Base-by-base conservation (phyloP, 1,140 invertebrate species). In the Eulimnadia texana region DNA sequence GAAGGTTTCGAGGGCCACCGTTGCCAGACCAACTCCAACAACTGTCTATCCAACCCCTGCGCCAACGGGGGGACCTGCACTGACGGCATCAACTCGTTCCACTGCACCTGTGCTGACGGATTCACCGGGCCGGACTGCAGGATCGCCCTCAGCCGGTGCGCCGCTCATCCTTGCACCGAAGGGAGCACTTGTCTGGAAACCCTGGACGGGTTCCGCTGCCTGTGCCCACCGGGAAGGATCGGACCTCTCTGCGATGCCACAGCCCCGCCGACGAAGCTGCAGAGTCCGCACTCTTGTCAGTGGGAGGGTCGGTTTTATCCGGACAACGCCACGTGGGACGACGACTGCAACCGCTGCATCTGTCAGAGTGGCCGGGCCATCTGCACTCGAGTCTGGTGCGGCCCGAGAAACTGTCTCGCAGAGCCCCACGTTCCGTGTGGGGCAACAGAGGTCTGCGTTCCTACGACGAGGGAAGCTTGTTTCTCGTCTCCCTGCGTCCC, bases 201-300 rank as follows among this genome's bases (percentile, higher is more conserved):
- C 24, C 58, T 24, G 25, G 28, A 58, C 16, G 64, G 65, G 3
- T 66, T 58, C 49, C 29, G 58, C 22, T 66, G 65, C 29, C 56
- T 68, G 25, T 67, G 66, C 53, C 58, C 64, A 23, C 81, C 86
- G 0, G 90, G 90, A 0, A 93, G 89, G 0, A 89, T 87, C 0
- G 90, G 90, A 11, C 77, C 79, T 20, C 90, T 91, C 69, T 98
- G 94, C 70, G 91, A 97, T 73, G 84, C 88, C 65, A 91, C 93
- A 71, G 86, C 73, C 19, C 73, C 73, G n/a, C 72, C 74, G 53
- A 27, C 55, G 9, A 58, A 20, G 13, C 6, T 42, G 27, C 24
- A 3, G 23, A 61, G 27, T 16, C 20, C 62, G 2, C 24, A 62
- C 33, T 51, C 71, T n/a, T 84, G 82, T 68, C 66, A 73, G 16